Evolutionary conservation across 2,888 invertebrate genomes (phyloP), one percentile per base, ranked within the genome.

Genomic region (Stenolophus ochropezus): DNA sequence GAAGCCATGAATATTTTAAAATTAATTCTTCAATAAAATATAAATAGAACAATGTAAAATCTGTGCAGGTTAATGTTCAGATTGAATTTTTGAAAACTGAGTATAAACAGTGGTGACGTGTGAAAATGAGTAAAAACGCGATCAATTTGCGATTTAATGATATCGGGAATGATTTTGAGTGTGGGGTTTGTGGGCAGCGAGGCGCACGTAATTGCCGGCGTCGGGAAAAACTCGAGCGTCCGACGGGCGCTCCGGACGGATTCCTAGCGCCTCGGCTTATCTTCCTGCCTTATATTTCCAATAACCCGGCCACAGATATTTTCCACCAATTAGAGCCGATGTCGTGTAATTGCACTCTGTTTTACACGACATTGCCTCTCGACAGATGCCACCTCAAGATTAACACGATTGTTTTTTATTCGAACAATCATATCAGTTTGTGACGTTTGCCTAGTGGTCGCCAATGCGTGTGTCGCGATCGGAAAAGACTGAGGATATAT

Each of bases 281-380:
- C 76, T 76, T 33, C 33, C 56, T 56, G 56, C 76, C 56, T 76
- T 81, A 81, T 81, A 69, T 81, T 81, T 81, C 80, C 80, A 81
- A 81, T 81, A 81, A 80, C 69, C 71, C 8, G n/a, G 25, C 51
- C 18, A 18, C 69, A 25, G 33, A 25, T 16, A 81, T 81, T 81
- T 81, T 81, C 80, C 80, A 81, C 56, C 80, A 81, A 81, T 81
- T 81, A 81, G 80, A 81, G 33, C 47, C 20, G 73, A 73, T 49
- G 56, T 75, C 75, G 11, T 20, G 20, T 16, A 53, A 53, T 25
- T 53, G 56, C 27, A n/a, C 3, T 14, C n/a, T 23, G 18, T 20
- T 18, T 23, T 21, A 14, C 65, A 65, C 65, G 20, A 2, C 21
- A 6, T 65, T 23, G 6, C 6, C 25, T 18, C 14, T 53, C 53